Percentiles rank a stretch among this genome's conserved stretches.
These are phyloP conservation scores for Crossaster papposus DNA, from an alignment of 53 echinoderm and acorn worm species.

Conservation along the genomic window DNA sequence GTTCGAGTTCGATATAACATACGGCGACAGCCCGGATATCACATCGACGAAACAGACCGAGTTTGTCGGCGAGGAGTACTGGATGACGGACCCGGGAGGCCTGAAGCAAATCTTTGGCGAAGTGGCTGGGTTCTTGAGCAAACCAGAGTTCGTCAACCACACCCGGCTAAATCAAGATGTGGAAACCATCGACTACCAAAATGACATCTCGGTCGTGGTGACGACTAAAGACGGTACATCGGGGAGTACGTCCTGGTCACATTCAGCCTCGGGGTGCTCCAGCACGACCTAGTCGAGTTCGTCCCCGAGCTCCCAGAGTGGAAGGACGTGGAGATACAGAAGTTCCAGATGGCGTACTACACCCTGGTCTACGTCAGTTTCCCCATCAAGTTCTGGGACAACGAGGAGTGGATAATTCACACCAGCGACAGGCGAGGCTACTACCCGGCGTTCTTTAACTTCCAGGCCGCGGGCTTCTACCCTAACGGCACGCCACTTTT, in stretches of 20 bases:
- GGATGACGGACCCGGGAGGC: slow-evolving; percentile 33
- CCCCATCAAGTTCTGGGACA: slow-evolving; percentile 49
- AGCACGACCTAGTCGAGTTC: slow-evolving; percentile 53
- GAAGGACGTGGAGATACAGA: slow-evolving; percentile 50
- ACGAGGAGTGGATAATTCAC: slow-evolving; percentile 49
- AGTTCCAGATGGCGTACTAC: slow-evolving; percentile 38
- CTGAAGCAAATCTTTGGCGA: slow-evolving; percentile 34
- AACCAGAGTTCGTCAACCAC: slow-evolving; percentile 45
- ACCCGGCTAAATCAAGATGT: slow-evolving; percentile 53
- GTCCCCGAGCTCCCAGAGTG: slow-evolving; percentile 59
- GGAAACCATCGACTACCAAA: slow-evolving; percentile 47
- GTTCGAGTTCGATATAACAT: slow-evolving; percentile 52
- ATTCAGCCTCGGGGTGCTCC: slow-evolving; percentile 71
- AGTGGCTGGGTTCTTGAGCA: slow-evolving; percentile 32
- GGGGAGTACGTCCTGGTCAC: slow-evolving; percentile 69
- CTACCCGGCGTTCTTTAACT: slow-evolving; percentile 60
- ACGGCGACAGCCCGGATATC: slow-evolving; percentile 14
- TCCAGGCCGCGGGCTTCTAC: slow-evolving; percentile 39
- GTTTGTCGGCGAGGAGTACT: slow-evolving; percentile 22
- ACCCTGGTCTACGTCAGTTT: slow-evolving; percentile 47
- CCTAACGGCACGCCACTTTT: slow-evolving; percentile 31
- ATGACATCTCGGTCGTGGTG: slow-evolving; percentile 51
- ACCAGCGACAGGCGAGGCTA: slow-evolving; percentile 37
- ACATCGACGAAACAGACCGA: slow-evolving; percentile 17
- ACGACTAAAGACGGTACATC: slow-evolving; percentile 58